phyloP scores from a whole-genome alignment of 2,888 invertebrate species.

The Rhagonycha lutea region DNA sequence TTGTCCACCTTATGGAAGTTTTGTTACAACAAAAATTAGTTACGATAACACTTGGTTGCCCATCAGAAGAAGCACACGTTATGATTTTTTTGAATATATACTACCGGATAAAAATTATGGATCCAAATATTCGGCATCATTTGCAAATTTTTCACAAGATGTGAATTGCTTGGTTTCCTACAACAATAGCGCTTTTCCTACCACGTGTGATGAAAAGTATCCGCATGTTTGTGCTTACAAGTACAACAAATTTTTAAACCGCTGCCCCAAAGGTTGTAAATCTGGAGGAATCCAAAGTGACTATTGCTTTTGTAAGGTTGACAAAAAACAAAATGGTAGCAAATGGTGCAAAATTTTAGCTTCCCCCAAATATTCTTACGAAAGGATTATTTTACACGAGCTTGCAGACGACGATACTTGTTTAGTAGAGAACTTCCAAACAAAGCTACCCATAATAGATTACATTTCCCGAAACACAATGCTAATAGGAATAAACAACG shows the following conservation, averaged over 20 bases:
- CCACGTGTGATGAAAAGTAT: constrained; percentile 13
- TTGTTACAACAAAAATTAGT: constrained; percentile 32
- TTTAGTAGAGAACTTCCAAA: constrained; percentile 21
- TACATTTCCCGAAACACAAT: constrained; percentile 3
- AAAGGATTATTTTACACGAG: constrained; percentile 29
- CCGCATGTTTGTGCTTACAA: constrained; percentile 26
- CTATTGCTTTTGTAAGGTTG: constrained; percentile 38
- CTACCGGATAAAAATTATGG: constrained; percentile 37
- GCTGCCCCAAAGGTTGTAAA: constrained; percentile 36
- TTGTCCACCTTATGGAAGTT: constrained; percentile 37
- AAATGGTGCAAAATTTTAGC: constrained; percentile 23
- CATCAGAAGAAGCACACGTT: constrained; percentile 32
- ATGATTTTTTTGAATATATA: constrained; percentile 38
- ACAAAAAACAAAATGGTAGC: neutral
- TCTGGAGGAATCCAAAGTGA: constrained; percentile 32
- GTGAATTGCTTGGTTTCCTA: constrained; percentile 33
- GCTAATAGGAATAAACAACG: constrained; percentile 7
- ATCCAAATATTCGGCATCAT: neutral
- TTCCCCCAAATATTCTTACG: constrained; percentile 15
- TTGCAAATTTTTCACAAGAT: neutral
- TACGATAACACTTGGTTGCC: constrained; percentile 40
- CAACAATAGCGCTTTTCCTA: neutral
- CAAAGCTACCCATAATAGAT: neutral
- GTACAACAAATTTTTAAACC: constrained; percentile 14
- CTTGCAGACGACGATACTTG: constrained; percentile 33